Conservation (phyloP, 1,140 invertebrate genomes). For the Nomia melanderi region DNA sequence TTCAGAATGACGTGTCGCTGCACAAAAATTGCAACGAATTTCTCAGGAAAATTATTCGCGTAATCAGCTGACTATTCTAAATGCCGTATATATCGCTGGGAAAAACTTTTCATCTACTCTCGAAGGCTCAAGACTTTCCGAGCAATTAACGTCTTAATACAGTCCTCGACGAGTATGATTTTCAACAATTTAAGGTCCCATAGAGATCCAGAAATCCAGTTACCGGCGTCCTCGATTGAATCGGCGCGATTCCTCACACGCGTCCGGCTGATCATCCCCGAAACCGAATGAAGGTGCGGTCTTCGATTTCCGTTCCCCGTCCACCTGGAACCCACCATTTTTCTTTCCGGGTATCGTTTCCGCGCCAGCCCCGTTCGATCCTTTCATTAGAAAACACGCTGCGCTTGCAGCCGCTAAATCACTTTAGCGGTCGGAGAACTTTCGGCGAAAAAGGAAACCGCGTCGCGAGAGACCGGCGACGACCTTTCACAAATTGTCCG, state of each 20-base stretch:
- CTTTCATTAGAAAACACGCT: constrained; percentile 33
- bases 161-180: no score
- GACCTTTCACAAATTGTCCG: background rate
- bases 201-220: no score
- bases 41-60: no score
- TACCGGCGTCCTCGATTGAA: background rate
- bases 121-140: no score
- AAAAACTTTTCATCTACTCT: no score
- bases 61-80: no score
- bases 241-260: background rate
- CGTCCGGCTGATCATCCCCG: background rate
- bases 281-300: background rate
- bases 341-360: constrained; percentile 4
- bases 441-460: background rate
- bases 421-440: background rate
- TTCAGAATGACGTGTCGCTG: no score
- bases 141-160: no score
- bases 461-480: background rate
- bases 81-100: no score
- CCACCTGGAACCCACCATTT: background rate
- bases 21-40: no score
- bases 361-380: background rate
- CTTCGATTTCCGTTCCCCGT: background rate
- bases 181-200: no score
- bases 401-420: constrained; percentile 18